Conservation (phyloP, 2,888 invertebrate genomes). For the Callinectes sapidus region DNA sequence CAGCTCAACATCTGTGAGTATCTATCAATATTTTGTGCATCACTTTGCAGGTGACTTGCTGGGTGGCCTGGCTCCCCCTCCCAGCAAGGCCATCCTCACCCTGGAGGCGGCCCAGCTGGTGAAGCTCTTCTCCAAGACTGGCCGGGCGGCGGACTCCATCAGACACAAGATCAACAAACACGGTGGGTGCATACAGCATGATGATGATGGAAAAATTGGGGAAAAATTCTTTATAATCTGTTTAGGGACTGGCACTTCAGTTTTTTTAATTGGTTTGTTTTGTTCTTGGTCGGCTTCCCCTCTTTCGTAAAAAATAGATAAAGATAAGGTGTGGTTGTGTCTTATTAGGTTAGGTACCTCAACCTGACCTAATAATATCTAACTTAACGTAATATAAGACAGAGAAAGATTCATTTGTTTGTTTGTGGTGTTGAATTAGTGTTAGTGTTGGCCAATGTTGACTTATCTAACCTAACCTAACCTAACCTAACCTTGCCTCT, state of each 20-base stretch:
- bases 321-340: not conserved
- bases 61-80: slow-evolving; percentile 61
- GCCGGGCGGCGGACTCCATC: slow-evolving; percentile 45
- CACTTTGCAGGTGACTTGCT: slow-evolving; percentile 55
- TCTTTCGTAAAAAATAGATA: too few relatives aligned
- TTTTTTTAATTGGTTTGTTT: too few relatives aligned
- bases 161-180: slow-evolving; percentile 53
- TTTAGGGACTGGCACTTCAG: too few relatives aligned
- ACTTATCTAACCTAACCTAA: too few relatives aligned
- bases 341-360: not conserved
- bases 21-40: too few relatives aligned
- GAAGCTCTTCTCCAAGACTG: slow-evolving; percentile 61
- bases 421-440: too few relatives aligned
- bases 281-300: too few relatives aligned
- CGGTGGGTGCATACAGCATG: slow-evolving; percentile 43
- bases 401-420: not conserved
- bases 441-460: too few relatives aligned
- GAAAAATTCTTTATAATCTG: too few relatives aligned
- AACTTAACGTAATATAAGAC: not conserved
- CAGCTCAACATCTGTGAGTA: too few relatives aligned
- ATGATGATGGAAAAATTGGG: too few relatives aligned
- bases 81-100: slow-evolving; percentile 40
- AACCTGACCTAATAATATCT: too few relatives aligned
- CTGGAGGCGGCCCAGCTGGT: slow-evolving; percentile 58
- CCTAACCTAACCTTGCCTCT: not conserved